These are phyloP conservation scores for Megalonaias nervosa DNA, from an alignment of 1,140 invertebrate genomes.

Conservation along the genomic window DNA sequence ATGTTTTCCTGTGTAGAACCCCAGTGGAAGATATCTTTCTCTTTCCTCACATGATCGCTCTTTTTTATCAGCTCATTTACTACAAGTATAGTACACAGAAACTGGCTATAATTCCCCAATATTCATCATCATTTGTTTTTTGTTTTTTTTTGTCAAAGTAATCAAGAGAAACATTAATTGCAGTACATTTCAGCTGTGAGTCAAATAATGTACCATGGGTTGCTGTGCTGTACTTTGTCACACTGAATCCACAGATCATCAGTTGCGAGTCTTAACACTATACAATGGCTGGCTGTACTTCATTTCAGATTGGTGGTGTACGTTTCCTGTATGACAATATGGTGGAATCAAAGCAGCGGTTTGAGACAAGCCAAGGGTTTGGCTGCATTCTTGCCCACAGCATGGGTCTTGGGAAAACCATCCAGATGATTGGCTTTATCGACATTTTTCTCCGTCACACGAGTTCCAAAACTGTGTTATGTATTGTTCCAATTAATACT, in stretches of 20 bases:
- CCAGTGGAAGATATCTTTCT: too few species aligned
- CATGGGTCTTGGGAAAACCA: conserved; percentile 99
- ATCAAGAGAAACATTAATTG: too few species aligned
- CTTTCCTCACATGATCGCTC: too few species aligned
- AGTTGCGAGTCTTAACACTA: not conserved
- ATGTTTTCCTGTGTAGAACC: too few species aligned
- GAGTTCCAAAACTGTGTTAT: conserved; percentile 89
- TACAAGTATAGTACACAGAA: too few species aligned
- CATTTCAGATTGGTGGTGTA: conserved; percentile 90
- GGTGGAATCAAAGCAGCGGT: conserved; percentile 91
- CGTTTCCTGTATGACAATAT: conserved; percentile 97
- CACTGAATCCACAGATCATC: too few species aligned
- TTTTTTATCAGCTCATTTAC: too few species aligned
- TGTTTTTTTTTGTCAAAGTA: too few species aligned
- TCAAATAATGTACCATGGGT: not conserved
- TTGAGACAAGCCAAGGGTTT: conserved; percentile 91
- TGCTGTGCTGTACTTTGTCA: not conserved
- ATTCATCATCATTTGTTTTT: not conserved
- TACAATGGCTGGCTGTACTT: conserved; percentile 14
- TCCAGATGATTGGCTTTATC: conserved; percentile 93
- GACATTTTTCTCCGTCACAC: conserved; percentile 96
- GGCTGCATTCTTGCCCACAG: conserved; percentile 99
- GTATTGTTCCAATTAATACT: conserved; percentile 99
- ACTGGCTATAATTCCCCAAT: too few species aligned
- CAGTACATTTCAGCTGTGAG: not conserved